Percentiles rank a stretch among this genome's conserved stretches.
Evolutionary conservation across 1,140 invertebrate species (phyloP).

Genomic region (Drosophila subpulchrella): DNA sequence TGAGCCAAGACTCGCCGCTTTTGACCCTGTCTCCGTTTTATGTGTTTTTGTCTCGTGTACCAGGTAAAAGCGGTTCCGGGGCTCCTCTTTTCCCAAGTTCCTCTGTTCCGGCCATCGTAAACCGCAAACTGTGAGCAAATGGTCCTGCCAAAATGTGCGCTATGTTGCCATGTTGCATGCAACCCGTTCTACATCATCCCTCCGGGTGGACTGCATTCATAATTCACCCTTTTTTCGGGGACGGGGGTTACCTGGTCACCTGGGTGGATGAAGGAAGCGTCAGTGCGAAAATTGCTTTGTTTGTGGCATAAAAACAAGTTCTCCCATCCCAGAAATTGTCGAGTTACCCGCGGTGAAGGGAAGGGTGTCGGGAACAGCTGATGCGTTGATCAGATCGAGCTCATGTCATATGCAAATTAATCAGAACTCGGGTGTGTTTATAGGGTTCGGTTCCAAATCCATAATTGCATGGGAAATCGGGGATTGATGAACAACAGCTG

Average conservation of each 20-base stretch:
- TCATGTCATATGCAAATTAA: slow-evolving; percentile 80
- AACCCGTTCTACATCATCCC: slow-evolving; percentile 48
- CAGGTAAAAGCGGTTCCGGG: slow-evolving; percentile 45
- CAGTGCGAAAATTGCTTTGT: slow-evolving; percentile 81
- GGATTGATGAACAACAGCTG: slow-evolving; percentile 46
- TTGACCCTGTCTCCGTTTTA: slow-evolving; percentile 25
- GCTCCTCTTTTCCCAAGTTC: not conserved
- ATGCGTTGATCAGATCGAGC: slow-evolving; percentile 69
- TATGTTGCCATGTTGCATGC: slow-evolving; percentile 39
- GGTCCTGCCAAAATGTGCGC: slow-evolving; percentile 44
- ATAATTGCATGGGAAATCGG: slow-evolving; percentile 49
- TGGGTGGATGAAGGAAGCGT: slow-evolving; percentile 44
- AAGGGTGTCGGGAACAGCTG: slow-evolving; percentile 40
- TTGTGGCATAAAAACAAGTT: slow-evolving; percentile 76
- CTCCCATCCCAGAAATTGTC: not conserved
- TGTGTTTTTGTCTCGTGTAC: not conserved
- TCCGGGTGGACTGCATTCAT: slow-evolving; percentile 50
- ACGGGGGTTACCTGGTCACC: slow-evolving; percentile 19
- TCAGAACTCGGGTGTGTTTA: slow-evolving; percentile 48
- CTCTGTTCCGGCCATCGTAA: slow-evolving; percentile 25
- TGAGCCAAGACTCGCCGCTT: slow-evolving; percentile 43
- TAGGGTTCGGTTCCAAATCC: slow-evolving; percentile 16
- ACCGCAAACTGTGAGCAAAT: slow-evolving; percentile 42
- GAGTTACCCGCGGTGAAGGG: not conserved
- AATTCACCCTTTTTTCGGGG: slow-evolving; percentile 26